phyloP scores from a whole-genome alignment of 2,113 vertebrate genomes.

The Thermophis baileyi region DNA sequence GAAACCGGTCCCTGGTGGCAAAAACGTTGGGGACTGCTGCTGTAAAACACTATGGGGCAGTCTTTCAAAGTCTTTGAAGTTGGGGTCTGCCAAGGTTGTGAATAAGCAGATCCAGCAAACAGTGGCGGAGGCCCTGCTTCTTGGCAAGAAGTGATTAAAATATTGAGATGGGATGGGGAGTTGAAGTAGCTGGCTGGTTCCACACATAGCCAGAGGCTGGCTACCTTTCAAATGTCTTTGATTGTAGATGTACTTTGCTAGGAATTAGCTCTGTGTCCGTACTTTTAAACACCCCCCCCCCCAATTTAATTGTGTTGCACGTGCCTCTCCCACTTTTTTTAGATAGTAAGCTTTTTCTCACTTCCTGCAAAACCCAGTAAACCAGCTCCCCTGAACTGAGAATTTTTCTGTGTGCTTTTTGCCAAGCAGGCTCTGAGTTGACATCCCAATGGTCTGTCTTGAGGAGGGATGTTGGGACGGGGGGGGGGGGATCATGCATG shows the following conservation, averaged over 20 bases:
- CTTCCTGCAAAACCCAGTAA: not conserved
- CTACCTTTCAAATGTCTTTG: conserved; percentile 2
- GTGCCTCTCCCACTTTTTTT: not conserved
- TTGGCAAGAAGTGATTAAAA: not conserved
- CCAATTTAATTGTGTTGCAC: not conserved
- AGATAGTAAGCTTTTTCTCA: not conserved
- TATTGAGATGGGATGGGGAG: not conserved
- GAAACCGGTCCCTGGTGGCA: too few species aligned
- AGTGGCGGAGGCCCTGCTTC: not conserved
- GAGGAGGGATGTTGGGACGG: not conserved
- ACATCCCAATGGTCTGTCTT: not conserved
- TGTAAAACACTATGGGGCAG: not conserved
- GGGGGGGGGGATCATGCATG: not conserved
- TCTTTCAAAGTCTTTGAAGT: conserved; percentile 38
- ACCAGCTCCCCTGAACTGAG: not conserved
- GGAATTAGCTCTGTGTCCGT: not conserved
- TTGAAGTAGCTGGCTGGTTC: too few species aligned
- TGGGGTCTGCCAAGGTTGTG: conserved; percentile 46
- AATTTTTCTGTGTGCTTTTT: not conserved
- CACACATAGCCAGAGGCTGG: not conserved
- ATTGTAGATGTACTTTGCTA: not conserved
- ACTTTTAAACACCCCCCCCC: not conserved
- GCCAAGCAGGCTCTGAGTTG: not conserved
- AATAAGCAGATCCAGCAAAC: conserved; percentile 44
- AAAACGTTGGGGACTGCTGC: not conserved